phyloP scores from a whole-genome alignment of 2,888 invertebrate genomes.

The Drosophila falleni region DNA sequence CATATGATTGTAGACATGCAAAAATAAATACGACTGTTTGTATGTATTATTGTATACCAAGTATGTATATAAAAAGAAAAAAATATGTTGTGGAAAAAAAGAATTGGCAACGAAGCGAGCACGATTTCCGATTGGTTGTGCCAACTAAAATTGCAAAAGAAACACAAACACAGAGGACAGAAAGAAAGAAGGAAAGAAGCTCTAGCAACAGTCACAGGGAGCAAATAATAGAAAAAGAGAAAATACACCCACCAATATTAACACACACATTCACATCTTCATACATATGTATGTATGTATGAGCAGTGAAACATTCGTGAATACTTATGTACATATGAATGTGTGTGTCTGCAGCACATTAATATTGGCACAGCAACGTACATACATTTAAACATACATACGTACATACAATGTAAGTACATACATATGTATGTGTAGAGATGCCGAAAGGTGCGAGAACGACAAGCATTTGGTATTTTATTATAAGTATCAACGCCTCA shows the following conservation, averaged over 20 bases:
- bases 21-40: conserved; percentile 15
- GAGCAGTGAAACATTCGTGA: conserved; percentile 13
- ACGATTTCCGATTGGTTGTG: conserved; percentile 81
- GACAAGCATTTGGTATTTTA: conserved; percentile 75
- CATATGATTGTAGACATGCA: conserved; percentile 1
- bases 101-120: conserved; percentile 52
- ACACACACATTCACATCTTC: conserved; percentile 36
- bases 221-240: conserved; percentile 60
- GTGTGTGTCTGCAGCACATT: conserved; percentile 20
- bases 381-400: conserved; percentile 6
- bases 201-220: conserved; percentile 46
- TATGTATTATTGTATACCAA: neutral
- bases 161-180: conserved; percentile 22
- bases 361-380: conserved; percentile 16
- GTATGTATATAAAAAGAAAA: conserved; percentile 18
- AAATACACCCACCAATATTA: conserved; percentile 45
- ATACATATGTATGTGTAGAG: conserved; percentile 37
- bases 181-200: conserved; percentile 26
- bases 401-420: conserved; percentile 15
- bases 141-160: conserved; percentile 73
- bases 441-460: conserved; percentile 76
- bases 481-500: conserved; percentile 71
- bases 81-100: conserved; percentile 12
- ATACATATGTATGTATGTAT: conserved; percentile 38
- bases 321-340: conserved; percentile 10